Conservation (phyloP, 2,888 invertebrate genomes). For the Drosophila borealis region DNA sequence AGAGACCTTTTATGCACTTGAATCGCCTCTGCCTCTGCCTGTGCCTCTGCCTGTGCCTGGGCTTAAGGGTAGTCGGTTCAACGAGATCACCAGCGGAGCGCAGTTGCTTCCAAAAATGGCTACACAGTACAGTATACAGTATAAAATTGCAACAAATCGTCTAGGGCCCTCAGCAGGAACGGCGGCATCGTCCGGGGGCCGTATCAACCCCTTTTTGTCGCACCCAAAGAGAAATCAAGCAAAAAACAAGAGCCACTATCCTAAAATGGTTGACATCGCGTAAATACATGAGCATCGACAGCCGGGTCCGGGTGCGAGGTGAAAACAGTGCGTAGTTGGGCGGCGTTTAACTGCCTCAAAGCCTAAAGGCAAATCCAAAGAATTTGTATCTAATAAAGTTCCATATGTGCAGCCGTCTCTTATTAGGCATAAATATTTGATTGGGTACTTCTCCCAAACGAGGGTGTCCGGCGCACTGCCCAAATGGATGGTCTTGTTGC, state of each 20-base stretch:
- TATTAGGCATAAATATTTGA: conserved; percentile 75
- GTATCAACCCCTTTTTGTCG: conserved; percentile 63
- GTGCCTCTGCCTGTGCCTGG: conserved; percentile 15
- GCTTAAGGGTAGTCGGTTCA: conserved; percentile 54
- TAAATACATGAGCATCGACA: conserved; percentile 61
- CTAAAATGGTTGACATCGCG: conserved; percentile 82
- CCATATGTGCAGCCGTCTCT: conserved; percentile 63
- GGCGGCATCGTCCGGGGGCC: conserved; percentile 16
- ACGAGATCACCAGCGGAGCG: conserved; percentile 58
- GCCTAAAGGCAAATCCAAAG: conserved; percentile 54
- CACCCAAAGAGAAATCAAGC: conserved; percentile 52
- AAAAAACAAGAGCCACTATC: conserved; percentile 66
- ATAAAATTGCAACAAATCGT: conserved; percentile 69
- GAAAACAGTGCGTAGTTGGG: neutral
- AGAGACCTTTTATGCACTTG: conserved; percentile 77
- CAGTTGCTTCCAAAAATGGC: conserved; percentile 64
- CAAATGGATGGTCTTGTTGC: conserved; percentile 33
- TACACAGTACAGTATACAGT: conserved; percentile 64
- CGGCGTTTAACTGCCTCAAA: conserved; percentile 29
- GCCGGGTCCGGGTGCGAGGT: conserved; percentile 1
- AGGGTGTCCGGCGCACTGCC: conserved; percentile 59
- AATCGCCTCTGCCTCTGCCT: conserved; percentile 50
- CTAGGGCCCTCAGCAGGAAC: conserved; percentile 48
- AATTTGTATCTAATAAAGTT: conserved; percentile 80
- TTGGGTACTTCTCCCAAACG: conserved; percentile 56